These are phyloP conservation scores for Ostrea denselamellosa DNA, from an alignment of 1,140 invertebrate species.

Conservation along the genomic window DNA sequence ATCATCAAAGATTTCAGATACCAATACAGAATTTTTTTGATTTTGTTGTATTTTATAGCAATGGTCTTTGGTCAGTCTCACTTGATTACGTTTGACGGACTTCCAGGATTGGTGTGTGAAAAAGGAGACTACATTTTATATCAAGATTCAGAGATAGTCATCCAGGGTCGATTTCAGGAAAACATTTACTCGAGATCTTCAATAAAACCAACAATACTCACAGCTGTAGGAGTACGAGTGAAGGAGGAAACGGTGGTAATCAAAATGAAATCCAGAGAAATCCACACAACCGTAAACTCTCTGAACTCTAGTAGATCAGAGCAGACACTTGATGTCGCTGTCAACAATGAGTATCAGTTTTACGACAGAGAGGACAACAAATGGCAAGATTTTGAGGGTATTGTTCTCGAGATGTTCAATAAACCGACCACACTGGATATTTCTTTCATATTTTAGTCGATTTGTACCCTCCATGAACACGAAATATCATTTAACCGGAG, in stretches of 20 bases:
- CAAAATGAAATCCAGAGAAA: constrained; percentile 48
- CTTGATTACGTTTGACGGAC: constrained; percentile 93
- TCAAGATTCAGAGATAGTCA: constrained; percentile 31
- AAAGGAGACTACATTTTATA: constrained; percentile 92
- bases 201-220: constrained; percentile 47
- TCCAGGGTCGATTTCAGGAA: constrained; percentile 66
- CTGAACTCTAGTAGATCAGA: constrained; percentile 19
- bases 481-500: no score
- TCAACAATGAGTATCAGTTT: constrained; percentile 58
- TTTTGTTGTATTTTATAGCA: constrained; percentile 74
- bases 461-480: no score
- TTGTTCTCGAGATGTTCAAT: background rate
- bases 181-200: background rate
- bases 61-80: constrained; percentile 96
- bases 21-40: background rate
- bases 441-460: no score
- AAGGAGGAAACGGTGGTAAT: constrained; percentile 60
- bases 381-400: constrained; percentile 70
- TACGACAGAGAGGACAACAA: constrained; percentile 56
- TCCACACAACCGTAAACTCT: background rate
- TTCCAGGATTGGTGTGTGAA: constrained; percentile 95
- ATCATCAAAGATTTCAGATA: background rate
- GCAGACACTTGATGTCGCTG: constrained; percentile 63
- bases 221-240: constrained; percentile 54
- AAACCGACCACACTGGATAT: background rate